Evolutionary conservation across 2,113 vertebrate species (phyloP).

Genomic region (Notothenia rossii): DNA sequence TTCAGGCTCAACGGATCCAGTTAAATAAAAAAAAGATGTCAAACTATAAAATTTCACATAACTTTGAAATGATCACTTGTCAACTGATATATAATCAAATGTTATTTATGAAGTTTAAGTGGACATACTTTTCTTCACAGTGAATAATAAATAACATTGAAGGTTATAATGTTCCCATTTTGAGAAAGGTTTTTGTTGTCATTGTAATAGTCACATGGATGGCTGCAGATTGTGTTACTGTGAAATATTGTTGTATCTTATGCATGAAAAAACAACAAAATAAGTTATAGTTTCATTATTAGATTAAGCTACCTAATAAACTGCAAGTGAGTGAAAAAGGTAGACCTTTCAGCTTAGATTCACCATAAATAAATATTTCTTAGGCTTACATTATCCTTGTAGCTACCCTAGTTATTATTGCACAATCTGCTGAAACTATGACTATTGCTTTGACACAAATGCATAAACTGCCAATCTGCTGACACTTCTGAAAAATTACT

Average conservation of each 20-base stretch:
- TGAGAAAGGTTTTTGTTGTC: too few relatives aligned
- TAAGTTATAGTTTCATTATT: background rate
- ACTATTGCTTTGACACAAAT: background rate
- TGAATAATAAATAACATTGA: background rate
- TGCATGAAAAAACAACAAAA: background rate
- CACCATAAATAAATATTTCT: background rate
- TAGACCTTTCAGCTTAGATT: background rate
- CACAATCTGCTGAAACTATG: conserved; percentile 3
- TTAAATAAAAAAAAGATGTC: background rate
- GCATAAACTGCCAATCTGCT: background rate
- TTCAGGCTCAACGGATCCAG: background rate
- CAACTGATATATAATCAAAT: too few relatives aligned
- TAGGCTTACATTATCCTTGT: background rate
- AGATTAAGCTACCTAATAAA: background rate
- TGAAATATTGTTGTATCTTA: background rate
- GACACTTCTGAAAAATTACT: background rate
- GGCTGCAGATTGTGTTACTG: background rate
- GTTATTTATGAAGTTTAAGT: too few relatives aligned
- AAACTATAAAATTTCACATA: background rate
- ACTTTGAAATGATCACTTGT: background rate
- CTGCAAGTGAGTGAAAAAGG: background rate
- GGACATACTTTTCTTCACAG: too few relatives aligned
- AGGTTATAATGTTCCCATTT: background rate
- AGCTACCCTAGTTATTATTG: background rate
- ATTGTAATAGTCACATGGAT: background rate